Conservation (phyloP, 2,113 vertebrate species). For the Isurus oxyrinchus region DNA sequence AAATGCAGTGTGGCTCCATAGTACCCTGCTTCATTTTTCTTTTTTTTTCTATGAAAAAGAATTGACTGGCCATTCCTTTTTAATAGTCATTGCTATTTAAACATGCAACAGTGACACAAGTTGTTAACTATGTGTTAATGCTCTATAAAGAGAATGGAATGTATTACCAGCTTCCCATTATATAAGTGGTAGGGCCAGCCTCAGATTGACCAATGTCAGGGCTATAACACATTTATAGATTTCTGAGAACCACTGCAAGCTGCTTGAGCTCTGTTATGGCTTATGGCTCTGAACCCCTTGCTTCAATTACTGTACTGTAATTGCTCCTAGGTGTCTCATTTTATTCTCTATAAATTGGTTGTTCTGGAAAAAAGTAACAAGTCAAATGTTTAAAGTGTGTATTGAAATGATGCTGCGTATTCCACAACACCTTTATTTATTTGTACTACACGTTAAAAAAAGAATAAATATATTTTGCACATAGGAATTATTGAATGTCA, state of each 20-base stretch:
- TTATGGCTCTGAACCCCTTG: not conserved
- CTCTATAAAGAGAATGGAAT: not conserved
- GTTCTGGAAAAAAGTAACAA: not conserved
- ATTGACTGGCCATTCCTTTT: not conserved
- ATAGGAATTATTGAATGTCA: not conserved
- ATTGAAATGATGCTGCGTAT: conserved; percentile 1
- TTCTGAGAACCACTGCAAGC: not conserved
- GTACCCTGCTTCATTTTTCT: not conserved
- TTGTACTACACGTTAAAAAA: conserved; percentile 9
- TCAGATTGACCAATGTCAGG: not conserved
- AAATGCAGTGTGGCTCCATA: not conserved
- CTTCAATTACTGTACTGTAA: not conserved
- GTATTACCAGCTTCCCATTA: not conserved
- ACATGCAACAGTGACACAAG: not conserved
- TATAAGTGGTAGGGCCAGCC: not conserved
- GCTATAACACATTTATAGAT: not conserved
- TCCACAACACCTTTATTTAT: not conserved
- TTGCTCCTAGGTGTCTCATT: not conserved
- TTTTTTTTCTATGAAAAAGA: not conserved
- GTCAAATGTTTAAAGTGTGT: not conserved
- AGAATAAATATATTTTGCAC: conserved; percentile 22
- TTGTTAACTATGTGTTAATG: not conserved
- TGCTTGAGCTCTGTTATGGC: not conserved
- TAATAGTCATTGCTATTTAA: not conserved
- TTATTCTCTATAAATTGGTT: not conserved